phyloP scores from a whole-genome alignment of 2,113 vertebrate genomes.

The Neogale vison region DNA sequence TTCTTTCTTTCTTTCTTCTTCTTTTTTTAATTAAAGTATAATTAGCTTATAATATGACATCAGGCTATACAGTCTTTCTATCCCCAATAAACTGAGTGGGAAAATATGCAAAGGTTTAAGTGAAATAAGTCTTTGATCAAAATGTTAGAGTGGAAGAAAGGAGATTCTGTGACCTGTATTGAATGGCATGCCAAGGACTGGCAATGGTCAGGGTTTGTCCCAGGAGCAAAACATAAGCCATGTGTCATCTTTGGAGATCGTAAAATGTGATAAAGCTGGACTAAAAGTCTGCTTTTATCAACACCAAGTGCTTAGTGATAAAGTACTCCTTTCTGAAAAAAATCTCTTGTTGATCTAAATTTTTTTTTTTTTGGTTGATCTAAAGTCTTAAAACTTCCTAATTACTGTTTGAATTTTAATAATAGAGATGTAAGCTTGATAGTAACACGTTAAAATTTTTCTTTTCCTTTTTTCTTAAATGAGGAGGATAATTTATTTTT shows the following conservation, averaged over 20 bases:
- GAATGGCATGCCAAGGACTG: background rate
- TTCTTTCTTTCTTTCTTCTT: background rate
- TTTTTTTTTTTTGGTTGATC: background rate
- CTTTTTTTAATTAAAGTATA: background rate
- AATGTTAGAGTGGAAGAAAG: background rate
- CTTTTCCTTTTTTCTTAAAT: background rate
- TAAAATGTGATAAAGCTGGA: background rate
- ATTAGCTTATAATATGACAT: no score
- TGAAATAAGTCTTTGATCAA: background rate
- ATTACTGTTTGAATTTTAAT: background rate
- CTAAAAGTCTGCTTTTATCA: background rate
- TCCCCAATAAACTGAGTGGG: background rate
- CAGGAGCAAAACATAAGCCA: background rate
- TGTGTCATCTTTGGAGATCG: background rate
- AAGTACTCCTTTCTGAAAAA: background rate
- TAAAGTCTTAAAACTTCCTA: background rate
- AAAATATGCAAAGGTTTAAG: background rate
- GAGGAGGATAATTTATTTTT: background rate
- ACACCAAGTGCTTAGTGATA: background rate
- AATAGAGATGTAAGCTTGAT: background rate
- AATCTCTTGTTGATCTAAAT: background rate
- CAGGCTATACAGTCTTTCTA: background rate
- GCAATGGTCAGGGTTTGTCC: background rate
- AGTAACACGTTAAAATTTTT: background rate
- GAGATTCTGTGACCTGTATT: background rate